Base-by-base conservation (phyloP, 2,888 invertebrate genomes). In the Cepaea hortensis region DNA sequence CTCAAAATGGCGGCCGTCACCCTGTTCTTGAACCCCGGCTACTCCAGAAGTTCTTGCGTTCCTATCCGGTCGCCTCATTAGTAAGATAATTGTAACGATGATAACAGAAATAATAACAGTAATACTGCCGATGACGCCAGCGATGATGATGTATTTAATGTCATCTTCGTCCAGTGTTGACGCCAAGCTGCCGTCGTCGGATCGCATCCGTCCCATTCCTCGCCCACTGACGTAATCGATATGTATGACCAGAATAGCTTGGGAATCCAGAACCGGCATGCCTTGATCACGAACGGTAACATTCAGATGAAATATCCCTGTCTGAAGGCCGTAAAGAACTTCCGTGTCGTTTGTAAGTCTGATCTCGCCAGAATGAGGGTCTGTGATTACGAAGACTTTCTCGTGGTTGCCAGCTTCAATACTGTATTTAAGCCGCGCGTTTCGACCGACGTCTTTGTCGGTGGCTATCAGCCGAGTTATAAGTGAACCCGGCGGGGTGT, bases 201-300 rank as follows among this genome's bases (percentile, higher is more conserved):
- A 20, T 68, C 76, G 23, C 15, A 82, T 73, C n/a, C 81, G n/a
- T 0, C 77, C 84, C 35, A 80, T 81, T 0, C 86, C 84, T 0
- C 84, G 61, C 0, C 86, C 88, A 62, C 88, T 87, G 3, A 87
- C 83, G 80, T 87, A 89, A 46, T 88, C 84, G 48, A 90, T 82
- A 20, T 87, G 87, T 35, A 90, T 85, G 20, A 81, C 81, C 4
- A 92, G 87, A 72, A 90, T 87, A 11, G 89, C 86, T 81, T 89
- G 88, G 13, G 91, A 82, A 13, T 89, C 87, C 11, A 87, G 88
- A 65, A 89, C 87, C 9, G 92, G 91, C 9, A 84, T 86, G 0
- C 93, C 93, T n/a, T 89, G 87, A 85, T 93, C 93, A 20, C 87
- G 90, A 20, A 92, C 91, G 20, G 89, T 87, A 9, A 93, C 88